Conservation (phyloP, 2,113 vertebrate genomes). For the Daboia siamensis region DNA sequence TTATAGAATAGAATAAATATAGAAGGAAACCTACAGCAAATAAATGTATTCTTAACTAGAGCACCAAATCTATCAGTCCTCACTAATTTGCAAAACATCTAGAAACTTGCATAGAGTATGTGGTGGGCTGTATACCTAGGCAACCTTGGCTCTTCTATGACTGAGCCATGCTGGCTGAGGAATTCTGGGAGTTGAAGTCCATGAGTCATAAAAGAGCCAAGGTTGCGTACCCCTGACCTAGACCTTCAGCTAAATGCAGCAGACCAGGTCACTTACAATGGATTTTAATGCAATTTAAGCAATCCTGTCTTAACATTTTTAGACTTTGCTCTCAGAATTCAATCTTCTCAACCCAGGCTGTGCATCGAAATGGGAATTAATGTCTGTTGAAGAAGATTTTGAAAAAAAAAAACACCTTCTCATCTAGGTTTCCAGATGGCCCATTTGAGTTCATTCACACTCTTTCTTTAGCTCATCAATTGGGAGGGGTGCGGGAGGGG, state of each 20-base stretch:
- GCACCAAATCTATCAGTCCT: constrained; percentile 26
- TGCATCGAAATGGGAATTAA: neutral
- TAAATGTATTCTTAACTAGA: constrained; percentile 1
- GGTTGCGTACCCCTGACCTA: no score
- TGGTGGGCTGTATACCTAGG: neutral
- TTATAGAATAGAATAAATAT: constrained; percentile 20
- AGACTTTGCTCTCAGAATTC: neutral
- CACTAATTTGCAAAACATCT: constrained; percentile 6
- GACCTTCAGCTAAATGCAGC: neutral
- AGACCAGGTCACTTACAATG: neutral
- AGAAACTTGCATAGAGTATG: neutral
- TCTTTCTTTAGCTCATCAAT: neutral
- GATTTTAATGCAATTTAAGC: neutral
- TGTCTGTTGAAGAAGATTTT: neutral
- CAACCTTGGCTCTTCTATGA: no score
- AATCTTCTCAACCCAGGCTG: neutral
- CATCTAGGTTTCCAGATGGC: neutral
- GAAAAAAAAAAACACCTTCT: neutral
- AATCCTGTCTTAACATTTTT: neutral
- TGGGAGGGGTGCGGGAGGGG: neutral
- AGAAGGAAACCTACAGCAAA: neutral
- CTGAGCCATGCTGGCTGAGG: no score
- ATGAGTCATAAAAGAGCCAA: no score
- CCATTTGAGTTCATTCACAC: no score
- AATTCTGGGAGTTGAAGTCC: no score